Evolutionary conservation across 2,113 vertebrate genomes (phyloP).

Genomic region (Tursiops truncatus): DNA sequence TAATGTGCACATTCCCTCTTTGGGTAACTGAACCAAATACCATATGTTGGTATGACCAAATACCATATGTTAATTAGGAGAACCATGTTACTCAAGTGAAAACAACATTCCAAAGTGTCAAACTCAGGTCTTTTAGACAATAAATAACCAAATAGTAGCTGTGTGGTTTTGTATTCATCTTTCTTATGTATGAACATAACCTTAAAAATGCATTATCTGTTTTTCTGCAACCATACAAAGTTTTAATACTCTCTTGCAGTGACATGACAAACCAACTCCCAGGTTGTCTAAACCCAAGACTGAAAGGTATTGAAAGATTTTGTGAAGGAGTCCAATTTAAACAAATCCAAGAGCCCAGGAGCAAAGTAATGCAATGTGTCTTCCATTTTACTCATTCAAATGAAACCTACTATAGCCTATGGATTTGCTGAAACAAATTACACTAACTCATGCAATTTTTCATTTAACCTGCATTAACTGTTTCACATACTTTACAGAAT

Average conservation of each 20-base stretch:
- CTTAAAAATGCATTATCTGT: background rate
- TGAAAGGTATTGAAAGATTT: background rate
- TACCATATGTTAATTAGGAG: background rate
- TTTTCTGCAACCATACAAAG: background rate
- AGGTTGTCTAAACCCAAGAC: background rate
- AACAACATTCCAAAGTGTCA: background rate
- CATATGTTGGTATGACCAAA: conserved; percentile 24
- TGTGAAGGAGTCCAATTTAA: background rate
- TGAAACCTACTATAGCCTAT: background rate
- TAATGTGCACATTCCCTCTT: background rate
- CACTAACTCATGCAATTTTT: conserved; percentile 48
- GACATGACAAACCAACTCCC: background rate
- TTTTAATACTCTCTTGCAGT: background rate
- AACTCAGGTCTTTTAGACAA: background rate
- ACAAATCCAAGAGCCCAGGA: background rate
- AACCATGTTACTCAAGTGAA: background rate
- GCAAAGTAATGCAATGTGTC: background rate
- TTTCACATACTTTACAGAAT: conserved; percentile 26
- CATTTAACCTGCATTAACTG: conserved; percentile 49
- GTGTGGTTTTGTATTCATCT: background rate
- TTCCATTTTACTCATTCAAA: conserved; percentile 42
- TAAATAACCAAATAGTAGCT: conserved; percentile 21
- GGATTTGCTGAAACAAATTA: conserved; percentile 24
- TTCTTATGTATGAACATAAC: background rate
- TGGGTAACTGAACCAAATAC: conserved; percentile 10